Evolutionary conservation across 2,113 vertebrate genomes (phyloP).

Genomic region (Pogona vitticeps): DNA sequence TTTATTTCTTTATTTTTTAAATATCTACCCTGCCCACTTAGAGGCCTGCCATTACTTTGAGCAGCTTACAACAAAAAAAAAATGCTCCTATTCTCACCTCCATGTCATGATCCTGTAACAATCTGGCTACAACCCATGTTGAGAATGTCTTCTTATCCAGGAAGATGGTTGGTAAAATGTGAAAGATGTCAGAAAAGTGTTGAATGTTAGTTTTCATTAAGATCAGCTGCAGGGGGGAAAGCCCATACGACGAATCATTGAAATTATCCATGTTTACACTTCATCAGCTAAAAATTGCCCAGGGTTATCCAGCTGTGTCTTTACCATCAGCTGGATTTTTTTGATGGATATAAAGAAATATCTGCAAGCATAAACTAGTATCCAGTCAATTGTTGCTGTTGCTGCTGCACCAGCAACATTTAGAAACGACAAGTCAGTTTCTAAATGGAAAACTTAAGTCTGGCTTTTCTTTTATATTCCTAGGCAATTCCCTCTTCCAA

Average conservation of each 20-base stretch:
- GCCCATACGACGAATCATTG: conserved; percentile 33
- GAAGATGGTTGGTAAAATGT: background rate
- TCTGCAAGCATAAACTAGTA: background rate
- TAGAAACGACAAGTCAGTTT: too few relatives aligned
- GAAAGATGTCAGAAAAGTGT: background rate
- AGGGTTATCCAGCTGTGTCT: conserved; percentile 46
- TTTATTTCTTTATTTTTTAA: too few relatives aligned
- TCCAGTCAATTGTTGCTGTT: background rate
- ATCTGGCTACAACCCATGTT: background rate
- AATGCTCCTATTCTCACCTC: background rate
- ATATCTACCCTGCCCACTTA: too few relatives aligned
- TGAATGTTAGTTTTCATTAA: conserved; percentile 23
- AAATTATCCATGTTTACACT: conserved; percentile 49
- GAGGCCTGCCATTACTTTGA: too few relatives aligned
- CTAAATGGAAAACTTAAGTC: too few relatives aligned
- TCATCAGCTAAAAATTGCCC: conserved; percentile 51
- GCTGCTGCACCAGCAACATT: too few relatives aligned
- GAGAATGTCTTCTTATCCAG: background rate
- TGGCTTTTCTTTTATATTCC: background rate
- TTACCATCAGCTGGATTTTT: background rate
- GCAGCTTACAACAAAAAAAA: too few relatives aligned
- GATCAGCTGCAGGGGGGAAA: conserved; percentile 18
- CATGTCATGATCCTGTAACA: background rate
- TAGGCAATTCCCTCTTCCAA: conserved; percentile 8
- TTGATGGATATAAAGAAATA: background rate